Conservation (phyloP, 2,888 invertebrate species). For the Volucella inflata region DNA sequence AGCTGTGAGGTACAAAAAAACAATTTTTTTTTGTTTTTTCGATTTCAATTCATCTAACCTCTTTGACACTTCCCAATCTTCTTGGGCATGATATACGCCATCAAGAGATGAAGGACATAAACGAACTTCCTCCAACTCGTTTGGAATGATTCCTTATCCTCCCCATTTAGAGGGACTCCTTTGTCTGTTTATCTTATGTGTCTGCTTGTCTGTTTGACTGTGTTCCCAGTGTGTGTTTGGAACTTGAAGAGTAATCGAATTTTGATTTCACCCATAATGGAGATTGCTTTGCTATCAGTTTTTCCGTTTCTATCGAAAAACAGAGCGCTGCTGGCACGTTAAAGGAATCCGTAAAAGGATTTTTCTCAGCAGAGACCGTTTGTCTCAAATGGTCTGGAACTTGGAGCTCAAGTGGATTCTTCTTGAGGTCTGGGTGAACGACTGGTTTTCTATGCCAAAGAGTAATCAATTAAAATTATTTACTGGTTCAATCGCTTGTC, state of each 20-base stretch:
- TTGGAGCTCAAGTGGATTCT: slow-evolving; percentile 64
- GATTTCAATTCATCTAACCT: slow-evolving; percentile 69
- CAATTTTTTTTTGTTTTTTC: slow-evolving; percentile 20
- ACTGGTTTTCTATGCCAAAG: background rate
- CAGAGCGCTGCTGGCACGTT: slow-evolving; percentile 12
- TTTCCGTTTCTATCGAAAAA: slow-evolving; percentile 58
- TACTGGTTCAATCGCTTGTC: slow-evolving; percentile 66
- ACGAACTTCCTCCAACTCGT: slow-evolving; percentile 9
- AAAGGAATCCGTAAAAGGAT: slow-evolving; percentile 50
- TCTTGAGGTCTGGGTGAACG: slow-evolving; percentile 51
- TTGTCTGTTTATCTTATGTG: slow-evolving; percentile 15
- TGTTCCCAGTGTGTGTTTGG: slow-evolving; percentile 13
- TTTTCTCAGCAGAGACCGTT: slow-evolving; percentile 10
- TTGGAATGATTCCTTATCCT: slow-evolving; percentile 33
- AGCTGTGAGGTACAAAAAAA: slow-evolving; percentile 41
- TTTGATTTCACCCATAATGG: slow-evolving; percentile 69
- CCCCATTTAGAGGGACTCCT: slow-evolving; percentile 21
- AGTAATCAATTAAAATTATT: slow-evolving; percentile 73
- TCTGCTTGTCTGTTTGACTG: background rate
- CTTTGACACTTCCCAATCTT: slow-evolving; percentile 69
- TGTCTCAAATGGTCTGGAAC: slow-evolving; percentile 68
- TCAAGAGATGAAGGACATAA: background rate
- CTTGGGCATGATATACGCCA: background rate
- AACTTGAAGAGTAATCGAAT: slow-evolving; percentile 73
- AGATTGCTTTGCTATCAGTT: slow-evolving; percentile 64